These are phyloP conservation scores for Columba guinea DNA, from an alignment of 2,797 vertebrate species.

Conservation along the genomic window DNA sequence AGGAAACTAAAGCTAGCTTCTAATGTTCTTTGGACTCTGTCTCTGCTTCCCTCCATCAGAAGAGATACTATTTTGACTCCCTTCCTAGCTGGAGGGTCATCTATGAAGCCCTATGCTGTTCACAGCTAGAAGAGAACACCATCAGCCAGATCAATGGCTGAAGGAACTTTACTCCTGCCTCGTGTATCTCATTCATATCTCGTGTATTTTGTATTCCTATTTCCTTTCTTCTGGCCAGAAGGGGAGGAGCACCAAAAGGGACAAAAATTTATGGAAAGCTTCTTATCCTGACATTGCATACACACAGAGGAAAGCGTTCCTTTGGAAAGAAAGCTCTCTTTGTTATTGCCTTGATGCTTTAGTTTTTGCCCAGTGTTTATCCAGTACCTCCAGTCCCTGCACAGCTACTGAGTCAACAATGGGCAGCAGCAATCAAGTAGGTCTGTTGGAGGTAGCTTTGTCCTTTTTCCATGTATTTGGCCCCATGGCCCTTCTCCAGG, in stretches of 20 bases:
- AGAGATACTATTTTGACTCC: not conserved
- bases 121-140: not conserved
- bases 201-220: not conserved
- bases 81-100: not conserved
- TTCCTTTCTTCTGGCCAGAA: not conserved
- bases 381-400: not conserved
- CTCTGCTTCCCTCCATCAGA: not conserved
- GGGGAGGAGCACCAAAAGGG: not conserved
- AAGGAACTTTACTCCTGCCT: not conserved
- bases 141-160: not conserved
- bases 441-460: not conserved
- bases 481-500: not conserved
- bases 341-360: not conserved
- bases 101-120: not conserved
- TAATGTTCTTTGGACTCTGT: not conserved
- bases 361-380: not conserved
- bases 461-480: not conserved
- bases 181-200: not conserved
- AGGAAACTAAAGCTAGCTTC: not conserved
- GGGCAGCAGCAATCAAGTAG: not conserved
- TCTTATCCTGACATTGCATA: not conserved
- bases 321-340: not conserved
- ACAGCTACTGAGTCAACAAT: not conserved
- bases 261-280: not conserved
- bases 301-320: not conserved